Percentiles rank a stretch among this genome's conserved stretches.
These are phyloP conservation scores for Tethya wilhelma DNA, from an alignment of 37 sponge, comb jelly and placozoan species.

Conservation along the genomic window DNA sequence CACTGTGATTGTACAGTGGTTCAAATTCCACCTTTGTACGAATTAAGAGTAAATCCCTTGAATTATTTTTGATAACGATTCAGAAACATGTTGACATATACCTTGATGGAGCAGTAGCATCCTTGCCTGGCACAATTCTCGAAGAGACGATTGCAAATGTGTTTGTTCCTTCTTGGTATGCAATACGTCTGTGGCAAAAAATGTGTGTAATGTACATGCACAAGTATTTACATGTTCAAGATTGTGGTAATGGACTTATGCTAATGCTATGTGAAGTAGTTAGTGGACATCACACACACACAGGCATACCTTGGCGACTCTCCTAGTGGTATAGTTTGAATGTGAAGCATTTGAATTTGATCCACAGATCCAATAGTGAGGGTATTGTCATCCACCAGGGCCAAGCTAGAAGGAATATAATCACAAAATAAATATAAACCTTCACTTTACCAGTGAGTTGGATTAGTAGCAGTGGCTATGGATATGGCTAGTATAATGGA, in stretches of 20 bases:
- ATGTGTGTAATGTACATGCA: slow-evolving; percentile 1
- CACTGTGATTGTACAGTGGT: too few species aligned
- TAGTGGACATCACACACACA: not conserved
- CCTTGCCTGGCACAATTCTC: not conserved
- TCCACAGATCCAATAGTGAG: slow-evolving; percentile 92
- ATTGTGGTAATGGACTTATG: too few species aligned
- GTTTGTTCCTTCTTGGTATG: slow-evolving; percentile 68
- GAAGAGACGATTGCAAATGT: slow-evolving; percentile 55
- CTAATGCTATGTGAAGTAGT: too few species aligned
- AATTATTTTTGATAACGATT: too few species aligned
- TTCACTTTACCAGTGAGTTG: too few species aligned
- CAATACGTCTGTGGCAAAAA: slow-evolving; percentile 56
- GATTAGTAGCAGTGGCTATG: too few species aligned
- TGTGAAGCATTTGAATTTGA: slow-evolving; percentile 95
- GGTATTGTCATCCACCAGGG: slow-evolving; percentile 73
- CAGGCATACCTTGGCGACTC: slow-evolving; percentile 76
- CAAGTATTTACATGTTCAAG: not conserved
- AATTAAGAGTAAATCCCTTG: too few species aligned
- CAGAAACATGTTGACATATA: too few species aligned
- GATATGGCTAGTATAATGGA: too few species aligned
- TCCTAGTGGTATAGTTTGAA: slow-evolving; percentile 80
- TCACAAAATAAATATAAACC: not conserved
- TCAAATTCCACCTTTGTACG: too few species aligned
- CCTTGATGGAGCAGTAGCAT: not conserved
- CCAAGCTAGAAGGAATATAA: slow-evolving; percentile 55